phyloP scores from a whole-genome alignment of 2,888 invertebrate genomes.

The Drosophila buzzatii region DNA sequence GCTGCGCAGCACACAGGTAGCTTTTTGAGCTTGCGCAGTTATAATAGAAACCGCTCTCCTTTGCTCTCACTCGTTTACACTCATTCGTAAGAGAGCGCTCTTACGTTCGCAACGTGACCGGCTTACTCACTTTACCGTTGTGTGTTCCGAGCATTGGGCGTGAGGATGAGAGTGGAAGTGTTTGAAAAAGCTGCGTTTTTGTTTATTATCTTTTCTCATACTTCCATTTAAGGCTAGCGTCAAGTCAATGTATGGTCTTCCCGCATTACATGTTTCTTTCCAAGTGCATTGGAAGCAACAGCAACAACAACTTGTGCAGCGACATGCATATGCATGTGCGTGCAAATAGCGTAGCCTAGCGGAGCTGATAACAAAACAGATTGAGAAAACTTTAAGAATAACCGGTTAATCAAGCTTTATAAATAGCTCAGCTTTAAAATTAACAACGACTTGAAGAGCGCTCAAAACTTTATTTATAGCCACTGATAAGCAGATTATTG shows the following conservation, averaged over 20 bases:
- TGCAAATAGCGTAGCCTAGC: slow-evolving; percentile 7
- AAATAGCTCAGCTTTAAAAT: slow-evolving; percentile 1
- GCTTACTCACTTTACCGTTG: slow-evolving; percentile 73
- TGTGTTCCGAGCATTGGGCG: neutral
- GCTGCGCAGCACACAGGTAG: slow-evolving; percentile 13
- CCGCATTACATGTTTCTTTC: neutral
- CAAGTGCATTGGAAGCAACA: slow-evolving; percentile 6
- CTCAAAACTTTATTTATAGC: slow-evolving; percentile 19
- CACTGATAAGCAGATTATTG: slow-evolving; percentile 20
- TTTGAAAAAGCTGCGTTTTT: slow-evolving; percentile 24
- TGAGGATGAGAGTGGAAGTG: slow-evolving; percentile 20
- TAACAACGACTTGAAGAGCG: neutral
- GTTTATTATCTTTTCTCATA: slow-evolving; percentile 17
- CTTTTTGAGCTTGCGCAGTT: slow-evolving; percentile 30
- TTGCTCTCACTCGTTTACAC: neutral
- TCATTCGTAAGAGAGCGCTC: slow-evolving; percentile 1
- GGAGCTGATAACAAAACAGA: slow-evolving; percentile 40
- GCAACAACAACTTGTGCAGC: neutral
- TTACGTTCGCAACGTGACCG: slow-evolving; percentile 19
- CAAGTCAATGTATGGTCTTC: slow-evolving; percentile 20
- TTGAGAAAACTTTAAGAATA: slow-evolving; percentile 22
- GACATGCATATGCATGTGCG: slow-evolving; percentile 1
- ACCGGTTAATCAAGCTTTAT: slow-evolving; percentile 48
- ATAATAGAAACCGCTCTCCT: slow-evolving; percentile 1
- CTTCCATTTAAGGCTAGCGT: slow-evolving; percentile 23